phyloP scores from a whole-genome alignment of 2,888 invertebrate species.

The Entomobrya multifasciata region DNA sequence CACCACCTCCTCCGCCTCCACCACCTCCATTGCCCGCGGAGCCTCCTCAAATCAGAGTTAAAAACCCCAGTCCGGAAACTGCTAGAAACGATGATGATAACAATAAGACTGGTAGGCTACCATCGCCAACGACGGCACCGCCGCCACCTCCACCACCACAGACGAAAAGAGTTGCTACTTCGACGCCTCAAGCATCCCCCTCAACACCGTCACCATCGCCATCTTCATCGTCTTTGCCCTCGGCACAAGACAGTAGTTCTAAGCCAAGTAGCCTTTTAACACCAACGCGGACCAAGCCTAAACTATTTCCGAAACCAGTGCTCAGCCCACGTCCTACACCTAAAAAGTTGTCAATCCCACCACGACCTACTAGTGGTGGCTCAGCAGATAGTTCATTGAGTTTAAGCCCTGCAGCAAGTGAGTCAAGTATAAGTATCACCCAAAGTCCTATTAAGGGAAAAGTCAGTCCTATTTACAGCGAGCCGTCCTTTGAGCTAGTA shows the following conservation, averaged over 20 bases:
- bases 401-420: conserved; percentile 65
- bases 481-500: conserved; percentile 54
- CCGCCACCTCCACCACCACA: conserved; percentile 35
- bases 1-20: conserved; percentile 47
- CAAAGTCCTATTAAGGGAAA: conserved; percentile 64
- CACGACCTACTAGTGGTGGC: conserved; percentile 49
- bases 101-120: background rate
- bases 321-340: conserved; percentile 64
- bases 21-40: conserved; percentile 38
- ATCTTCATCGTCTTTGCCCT: conserved; percentile 43
- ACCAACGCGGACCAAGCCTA: conserved; percentile 65
- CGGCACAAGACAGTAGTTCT: conserved; percentile 18
- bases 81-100: background rate
- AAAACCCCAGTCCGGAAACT: conserved; percentile 38
- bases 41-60: conserved; percentile 60
- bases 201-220: conserved; percentile 13
- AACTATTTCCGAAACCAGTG: conserved; percentile 68
- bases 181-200: background rate
- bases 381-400: conserved; percentile 67
- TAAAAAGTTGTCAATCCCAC: conserved; percentile 69
- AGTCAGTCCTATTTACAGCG: conserved; percentile 52
- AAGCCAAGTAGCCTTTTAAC: conserved; percentile 62
- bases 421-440: conserved; percentile 58
- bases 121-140: conserved; percentile 14
- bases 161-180: conserved; percentile 20